phyloP scores from a whole-genome alignment of 2,113 vertebrate genomes.

The Acrocephalus kingi region DNA sequence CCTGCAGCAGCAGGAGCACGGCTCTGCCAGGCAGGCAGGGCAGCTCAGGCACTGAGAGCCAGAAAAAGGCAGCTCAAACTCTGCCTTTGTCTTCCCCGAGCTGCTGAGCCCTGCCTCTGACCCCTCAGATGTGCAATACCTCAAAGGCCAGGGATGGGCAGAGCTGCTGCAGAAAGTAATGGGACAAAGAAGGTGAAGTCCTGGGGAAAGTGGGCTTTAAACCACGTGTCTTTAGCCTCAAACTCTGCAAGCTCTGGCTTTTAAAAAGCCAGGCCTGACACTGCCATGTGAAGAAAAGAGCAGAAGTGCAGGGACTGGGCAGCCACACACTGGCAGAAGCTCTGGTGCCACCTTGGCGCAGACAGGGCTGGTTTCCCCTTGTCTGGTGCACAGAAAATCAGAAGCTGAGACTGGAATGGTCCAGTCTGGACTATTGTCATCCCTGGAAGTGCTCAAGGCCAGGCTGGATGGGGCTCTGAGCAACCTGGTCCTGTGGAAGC shows the following conservation, averaged over 20 bases:
- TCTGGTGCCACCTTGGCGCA: background rate
- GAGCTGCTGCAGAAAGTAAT: background rate
- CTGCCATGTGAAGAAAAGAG: background rate
- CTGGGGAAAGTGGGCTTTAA: background rate
- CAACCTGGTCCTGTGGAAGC: background rate
- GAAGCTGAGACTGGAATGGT: background rate
- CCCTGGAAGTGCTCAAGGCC: background rate
- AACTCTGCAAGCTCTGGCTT: background rate
- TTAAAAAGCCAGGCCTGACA: background rate
- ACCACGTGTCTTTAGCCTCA: background rate
- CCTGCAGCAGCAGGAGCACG: background rate
- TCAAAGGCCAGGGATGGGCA: background rate
- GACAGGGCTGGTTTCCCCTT: background rate
- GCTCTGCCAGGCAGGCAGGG: background rate
- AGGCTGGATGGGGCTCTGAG: background rate
- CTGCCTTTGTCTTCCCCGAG: background rate
- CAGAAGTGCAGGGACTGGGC: background rate
- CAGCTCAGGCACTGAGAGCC: background rate
- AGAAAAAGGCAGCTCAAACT: background rate
- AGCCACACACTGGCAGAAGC: rapidly evolving
- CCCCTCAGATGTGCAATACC: slow-evolving; percentile 1
- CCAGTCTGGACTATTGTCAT: background rate
- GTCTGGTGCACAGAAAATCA: background rate
- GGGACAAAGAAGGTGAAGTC: background rate
- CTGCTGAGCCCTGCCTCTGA: background rate